phyloP scores from a whole-genome alignment of 2,797 vertebrate genomes.

The Chromis chromis region DNA sequence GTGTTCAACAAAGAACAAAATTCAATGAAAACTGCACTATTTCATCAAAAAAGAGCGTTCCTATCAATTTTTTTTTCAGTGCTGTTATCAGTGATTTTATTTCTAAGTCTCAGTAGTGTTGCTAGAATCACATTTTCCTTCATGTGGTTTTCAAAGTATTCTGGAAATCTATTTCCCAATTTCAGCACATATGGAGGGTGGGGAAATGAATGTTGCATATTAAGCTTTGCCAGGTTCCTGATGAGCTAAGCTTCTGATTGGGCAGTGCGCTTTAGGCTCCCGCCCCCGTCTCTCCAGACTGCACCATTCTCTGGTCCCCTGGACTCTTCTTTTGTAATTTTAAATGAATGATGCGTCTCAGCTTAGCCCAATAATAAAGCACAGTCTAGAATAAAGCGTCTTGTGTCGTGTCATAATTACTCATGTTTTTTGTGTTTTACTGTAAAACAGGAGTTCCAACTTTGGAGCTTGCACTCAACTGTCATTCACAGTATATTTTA shows the following conservation, averaged over 20 bases:
- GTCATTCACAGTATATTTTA: neutral
- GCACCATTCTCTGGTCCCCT: constrained; percentile 94
- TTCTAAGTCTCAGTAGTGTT: constrained; percentile 71
- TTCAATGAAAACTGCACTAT: constrained; percentile 83
- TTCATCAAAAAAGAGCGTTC: constrained; percentile 69
- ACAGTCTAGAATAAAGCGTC: constrained; percentile 96
- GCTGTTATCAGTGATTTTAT: constrained; percentile 61
- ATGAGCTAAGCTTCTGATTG: constrained; percentile 85
- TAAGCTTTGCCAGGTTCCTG: constrained; percentile 81
- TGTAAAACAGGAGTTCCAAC: neutral
- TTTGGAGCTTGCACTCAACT: too few species aligned
- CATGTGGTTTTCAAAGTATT: constrained; percentile 81
- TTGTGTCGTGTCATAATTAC: constrained; percentile 74
- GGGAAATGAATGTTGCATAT: constrained; percentile 82
- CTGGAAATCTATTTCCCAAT: constrained; percentile 79
- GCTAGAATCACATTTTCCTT: constrained; percentile 76
- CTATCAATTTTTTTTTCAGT: constrained; percentile 62
- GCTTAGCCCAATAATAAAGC: constrained; percentile 99
- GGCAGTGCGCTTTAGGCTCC: constrained; percentile 89
- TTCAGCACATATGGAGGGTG: constrained; percentile 80
- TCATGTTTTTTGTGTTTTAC: neutral
- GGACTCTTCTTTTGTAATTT: constrained; percentile 98
- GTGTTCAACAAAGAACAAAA: constrained; percentile 74
- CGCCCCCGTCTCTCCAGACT: constrained; percentile 91
- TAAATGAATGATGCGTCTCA: constrained; percentile 99